Conservation (phyloP, 2,797 vertebrate species). For the Acridotheres tristis region DNA sequence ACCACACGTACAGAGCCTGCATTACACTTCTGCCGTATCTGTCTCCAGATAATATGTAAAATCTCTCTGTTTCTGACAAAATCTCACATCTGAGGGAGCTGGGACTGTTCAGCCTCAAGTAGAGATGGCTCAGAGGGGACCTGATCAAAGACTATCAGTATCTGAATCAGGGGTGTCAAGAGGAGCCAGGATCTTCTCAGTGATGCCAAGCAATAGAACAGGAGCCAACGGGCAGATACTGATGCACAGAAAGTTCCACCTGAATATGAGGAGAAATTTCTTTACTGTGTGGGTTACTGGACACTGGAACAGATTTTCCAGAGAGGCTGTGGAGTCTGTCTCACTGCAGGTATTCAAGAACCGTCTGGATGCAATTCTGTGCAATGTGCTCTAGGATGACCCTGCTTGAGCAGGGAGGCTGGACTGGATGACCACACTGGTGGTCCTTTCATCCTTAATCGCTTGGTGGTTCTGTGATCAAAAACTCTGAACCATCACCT, state of each 20-base stretch:
- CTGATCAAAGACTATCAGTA: background rate
- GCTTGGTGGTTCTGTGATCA: background rate
- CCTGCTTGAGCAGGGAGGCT: background rate
- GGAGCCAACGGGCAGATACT: accelerated
- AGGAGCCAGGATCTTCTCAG: background rate
- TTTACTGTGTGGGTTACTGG: background rate
- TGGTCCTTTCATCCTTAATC: background rate
- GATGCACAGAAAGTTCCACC: background rate
- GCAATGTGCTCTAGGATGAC: background rate
- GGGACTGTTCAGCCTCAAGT: background rate
- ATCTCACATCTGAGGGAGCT: background rate
- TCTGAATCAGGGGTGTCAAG: background rate
- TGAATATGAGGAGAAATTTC: background rate
- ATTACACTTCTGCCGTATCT: background rate
- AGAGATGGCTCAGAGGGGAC: background rate
- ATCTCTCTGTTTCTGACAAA: background rate
- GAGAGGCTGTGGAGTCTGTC: background rate
- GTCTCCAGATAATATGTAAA: background rate
- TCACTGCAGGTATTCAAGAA: background rate
- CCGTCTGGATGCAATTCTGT: too few species aligned
- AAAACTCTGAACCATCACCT: background rate
- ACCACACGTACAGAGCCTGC: background rate
- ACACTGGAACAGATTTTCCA: background rate
- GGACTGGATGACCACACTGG: background rate
- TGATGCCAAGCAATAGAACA: background rate